A percentile compares a stretch with the other conserved stretches of the same genome.
These are phyloP conservation scores for Astyanax mexicanus DNA, from an alignment of 2,797 vertebrate species.

Conservation along the genomic window DNA sequence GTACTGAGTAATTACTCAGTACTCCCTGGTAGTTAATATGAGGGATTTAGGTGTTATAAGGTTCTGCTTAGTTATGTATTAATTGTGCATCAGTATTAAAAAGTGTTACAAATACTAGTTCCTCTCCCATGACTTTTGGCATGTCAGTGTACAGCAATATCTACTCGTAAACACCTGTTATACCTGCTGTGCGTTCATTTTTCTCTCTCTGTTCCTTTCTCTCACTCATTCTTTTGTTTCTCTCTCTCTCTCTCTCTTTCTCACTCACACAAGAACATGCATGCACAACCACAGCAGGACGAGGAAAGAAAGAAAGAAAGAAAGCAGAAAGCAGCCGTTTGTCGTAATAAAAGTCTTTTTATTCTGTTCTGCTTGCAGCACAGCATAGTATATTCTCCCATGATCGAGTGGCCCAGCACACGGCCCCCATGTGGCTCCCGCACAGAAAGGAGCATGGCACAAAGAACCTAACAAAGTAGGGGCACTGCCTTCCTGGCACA, in stretches of 20 bases:
- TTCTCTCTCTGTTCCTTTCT: background rate
- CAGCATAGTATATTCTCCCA: constrained; percentile 75
- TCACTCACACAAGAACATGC: background rate
- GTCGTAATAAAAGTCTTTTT: constrained; percentile 81
- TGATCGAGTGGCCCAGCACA: constrained; percentile 60
- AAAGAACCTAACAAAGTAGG: constrained; percentile 54
- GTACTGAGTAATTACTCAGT: no score
- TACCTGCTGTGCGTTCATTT: background rate
- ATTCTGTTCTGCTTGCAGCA: constrained; percentile 75
- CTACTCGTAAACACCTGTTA: no score
- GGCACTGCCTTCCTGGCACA: constrained; percentile 62
- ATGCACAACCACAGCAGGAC: background rate
- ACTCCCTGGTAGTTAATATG: no score
- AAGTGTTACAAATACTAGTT: no score
- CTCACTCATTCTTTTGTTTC: no score
- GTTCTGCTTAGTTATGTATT: no score
- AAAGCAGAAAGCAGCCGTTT: constrained; percentile 21
- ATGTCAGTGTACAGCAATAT: no score
- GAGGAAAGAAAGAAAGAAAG: constrained; percentile 34
- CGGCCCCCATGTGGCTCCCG: constrained; percentile 48
- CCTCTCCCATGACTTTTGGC: no score
- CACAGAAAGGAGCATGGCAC: constrained; percentile 51
- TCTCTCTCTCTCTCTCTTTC: background rate
- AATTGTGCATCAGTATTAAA: no score
- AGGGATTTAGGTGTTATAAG: no score